Percentiles rank a stretch among this genome's conserved stretches.
These are phyloP conservation scores for Phyllotreta cruciferae DNA, from an alignment of 2,888 invertebrate genomes.

Conservation along the genomic window DNA sequence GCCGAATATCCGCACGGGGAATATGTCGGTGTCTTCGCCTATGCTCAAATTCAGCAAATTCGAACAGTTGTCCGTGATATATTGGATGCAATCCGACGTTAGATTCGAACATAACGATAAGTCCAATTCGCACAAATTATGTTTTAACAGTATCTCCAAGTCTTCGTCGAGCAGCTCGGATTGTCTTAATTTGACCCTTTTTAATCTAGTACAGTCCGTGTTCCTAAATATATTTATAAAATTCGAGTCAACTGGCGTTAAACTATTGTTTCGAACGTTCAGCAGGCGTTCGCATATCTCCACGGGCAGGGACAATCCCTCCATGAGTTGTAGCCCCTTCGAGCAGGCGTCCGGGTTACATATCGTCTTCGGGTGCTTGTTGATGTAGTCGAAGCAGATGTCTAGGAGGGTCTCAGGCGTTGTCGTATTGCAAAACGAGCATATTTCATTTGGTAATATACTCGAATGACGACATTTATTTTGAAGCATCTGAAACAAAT, in stretches of 20 bases:
- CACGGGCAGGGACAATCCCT: slow-evolving; percentile 71
- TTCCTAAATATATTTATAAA: slow-evolving; percentile 77
- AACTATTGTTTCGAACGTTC: slow-evolving; percentile 63
- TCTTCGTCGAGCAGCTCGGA: slow-evolving; percentile 76
- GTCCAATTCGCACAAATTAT: slow-evolving; percentile 77
- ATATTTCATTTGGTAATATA: slow-evolving; percentile 56
- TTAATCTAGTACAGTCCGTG: slow-evolving; percentile 70
- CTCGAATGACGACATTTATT: slow-evolving; percentile 56
- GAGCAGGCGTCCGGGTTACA: slow-evolving; percentile 61
- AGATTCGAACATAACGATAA: slow-evolving; percentile 77
- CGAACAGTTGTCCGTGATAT: slow-evolving; percentile 73
- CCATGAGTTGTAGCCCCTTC: slow-evolving; percentile 62
- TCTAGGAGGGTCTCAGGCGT: slow-evolving; percentile 70
- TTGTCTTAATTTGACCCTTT: slow-evolving; percentile 73
- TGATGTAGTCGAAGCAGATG: slow-evolving; percentile 69
- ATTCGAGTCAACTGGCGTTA: slow-evolving; percentile 65
- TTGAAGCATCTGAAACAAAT: slow-evolving; percentile 41
- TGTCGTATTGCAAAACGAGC: slow-evolving; percentile 57
- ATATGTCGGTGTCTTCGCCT: slow-evolving; percentile 70
- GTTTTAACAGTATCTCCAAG: slow-evolving; percentile 73
- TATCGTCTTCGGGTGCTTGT: slow-evolving; percentile 69
- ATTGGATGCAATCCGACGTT: slow-evolving; percentile 68
- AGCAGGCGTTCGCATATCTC: slow-evolving; percentile 77
- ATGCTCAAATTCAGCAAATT: slow-evolving; percentile 75
- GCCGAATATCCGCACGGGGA: slow-evolving; percentile 59